Conservation (phyloP, 2,888 invertebrate genomes). For the Drosophila mulleri region DNA sequence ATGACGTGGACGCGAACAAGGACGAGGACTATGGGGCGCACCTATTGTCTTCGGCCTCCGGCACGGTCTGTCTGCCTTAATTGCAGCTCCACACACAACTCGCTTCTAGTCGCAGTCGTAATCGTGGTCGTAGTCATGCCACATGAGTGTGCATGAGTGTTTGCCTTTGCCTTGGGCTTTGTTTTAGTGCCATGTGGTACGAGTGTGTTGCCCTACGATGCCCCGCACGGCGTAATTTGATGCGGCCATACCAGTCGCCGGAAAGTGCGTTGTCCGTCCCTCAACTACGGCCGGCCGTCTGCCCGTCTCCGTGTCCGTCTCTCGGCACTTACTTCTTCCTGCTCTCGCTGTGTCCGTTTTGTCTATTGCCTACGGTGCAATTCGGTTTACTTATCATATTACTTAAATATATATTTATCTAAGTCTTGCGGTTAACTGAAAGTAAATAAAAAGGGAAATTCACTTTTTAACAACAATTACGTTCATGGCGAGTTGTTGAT, state of each 20-base stretch:
- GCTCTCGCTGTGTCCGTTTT: constrained; percentile 2
- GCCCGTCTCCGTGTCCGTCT: constrained; percentile 12
- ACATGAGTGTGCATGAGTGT: constrained; percentile 56
- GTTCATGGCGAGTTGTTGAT: neutral
- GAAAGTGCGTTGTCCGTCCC: constrained; percentile 45
- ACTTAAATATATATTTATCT: constrained; percentile 15
- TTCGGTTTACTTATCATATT: constrained; percentile 24
- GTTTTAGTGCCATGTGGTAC: constrained; percentile 32
- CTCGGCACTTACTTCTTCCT: neutral
- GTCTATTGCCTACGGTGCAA: constrained; percentile 16
- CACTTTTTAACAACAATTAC: neutral
- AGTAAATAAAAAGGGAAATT: constrained; percentile 7
- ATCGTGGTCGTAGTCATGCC: constrained; percentile 47
- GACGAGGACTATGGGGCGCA: constrained; percentile 14
- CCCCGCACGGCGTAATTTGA: constrained; percentile 67
- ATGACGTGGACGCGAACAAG: constrained; percentile 3
- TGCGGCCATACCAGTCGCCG: constrained; percentile 52
- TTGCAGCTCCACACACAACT: constrained; percentile 56
- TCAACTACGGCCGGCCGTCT: constrained; percentile 19
- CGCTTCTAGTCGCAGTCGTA: constrained; percentile 23
- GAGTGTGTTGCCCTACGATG: constrained; percentile 17
- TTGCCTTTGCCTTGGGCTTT: constrained; percentile 28
- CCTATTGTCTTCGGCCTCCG: constrained; percentile 45
- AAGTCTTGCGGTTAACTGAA: constrained; percentile 30
- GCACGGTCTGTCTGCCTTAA: constrained; percentile 43